A percentile compares a stretch with the other conserved stretches of the same genome.
phyloP scores from a whole-genome alignment of 2,113 vertebrate genomes.

The Rhipidura dahli region DNA sequence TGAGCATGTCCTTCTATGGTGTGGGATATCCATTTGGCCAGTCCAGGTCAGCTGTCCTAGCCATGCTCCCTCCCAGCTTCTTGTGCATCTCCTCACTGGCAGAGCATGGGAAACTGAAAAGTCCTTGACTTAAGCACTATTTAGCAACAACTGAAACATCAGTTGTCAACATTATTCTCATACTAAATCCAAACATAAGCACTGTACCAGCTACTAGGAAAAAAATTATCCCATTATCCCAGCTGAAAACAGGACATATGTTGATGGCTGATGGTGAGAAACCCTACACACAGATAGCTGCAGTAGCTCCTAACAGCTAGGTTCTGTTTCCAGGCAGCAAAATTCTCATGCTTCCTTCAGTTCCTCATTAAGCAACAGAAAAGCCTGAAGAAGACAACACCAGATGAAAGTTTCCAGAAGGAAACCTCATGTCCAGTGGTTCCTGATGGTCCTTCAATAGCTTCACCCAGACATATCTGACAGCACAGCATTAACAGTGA shows the following conservation, averaged over 20 bases:
- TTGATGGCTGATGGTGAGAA: neutral
- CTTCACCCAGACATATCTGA: neutral
- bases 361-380: neutral
- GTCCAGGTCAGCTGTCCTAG: neutral
- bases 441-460: neutral
- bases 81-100: neutral
- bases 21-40: neutral
- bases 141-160: neutral
- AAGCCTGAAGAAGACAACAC: neutral
- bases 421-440: neutral
- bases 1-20: neutral
- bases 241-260: neutral
- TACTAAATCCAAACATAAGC: neutral
- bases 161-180: neutral
- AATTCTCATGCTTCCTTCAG: neutral
- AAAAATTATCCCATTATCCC: neutral
- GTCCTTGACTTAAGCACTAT: neutral
- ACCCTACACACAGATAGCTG: neutral
- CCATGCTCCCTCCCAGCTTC: neutral
- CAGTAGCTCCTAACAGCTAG: neutral
- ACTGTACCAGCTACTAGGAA: neutral
- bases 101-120: neutral
- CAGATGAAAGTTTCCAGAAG: neutral
- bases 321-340: neutral
- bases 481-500: neutral